Conservation (phyloP, 2,797 vertebrate genomes). For the Florisuga fusca region DNA sequence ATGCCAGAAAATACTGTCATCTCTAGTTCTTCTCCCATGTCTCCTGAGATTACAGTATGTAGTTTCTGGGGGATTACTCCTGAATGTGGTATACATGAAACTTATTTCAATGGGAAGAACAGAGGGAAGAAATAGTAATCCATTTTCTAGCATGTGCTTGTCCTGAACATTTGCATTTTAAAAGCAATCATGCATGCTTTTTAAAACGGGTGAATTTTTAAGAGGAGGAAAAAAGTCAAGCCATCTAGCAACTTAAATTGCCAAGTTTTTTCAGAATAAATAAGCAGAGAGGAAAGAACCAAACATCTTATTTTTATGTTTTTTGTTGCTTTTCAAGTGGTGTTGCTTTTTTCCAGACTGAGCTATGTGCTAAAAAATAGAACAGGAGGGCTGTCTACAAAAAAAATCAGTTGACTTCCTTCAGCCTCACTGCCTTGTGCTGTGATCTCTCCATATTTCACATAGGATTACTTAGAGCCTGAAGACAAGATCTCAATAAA, state of each 20-base stretch:
- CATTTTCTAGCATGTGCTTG: conserved; percentile 18
- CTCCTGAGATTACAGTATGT: conserved; percentile 13
- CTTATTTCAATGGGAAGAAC: conserved; percentile 29
- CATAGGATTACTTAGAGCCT: neutral
- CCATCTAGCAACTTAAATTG: conserved; percentile 44
- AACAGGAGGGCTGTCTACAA: neutral
- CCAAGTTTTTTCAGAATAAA: conserved; percentile 43
- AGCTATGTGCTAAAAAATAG: neutral
- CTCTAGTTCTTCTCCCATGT: neutral
- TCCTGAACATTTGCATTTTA: conserved; percentile 52
- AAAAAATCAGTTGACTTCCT: neutral
- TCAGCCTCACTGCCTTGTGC: neutral
- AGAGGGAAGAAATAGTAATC: neutral
- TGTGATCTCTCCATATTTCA: neutral
- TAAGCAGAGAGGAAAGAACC: neutral
- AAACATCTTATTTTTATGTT: neutral
- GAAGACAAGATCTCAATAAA: neutral
- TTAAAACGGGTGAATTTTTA: conserved; percentile 46
- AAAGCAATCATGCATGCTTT: conserved; percentile 50
- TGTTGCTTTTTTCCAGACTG: neutral
- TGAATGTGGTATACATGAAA: neutral
- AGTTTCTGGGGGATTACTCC: conserved; percentile 60
- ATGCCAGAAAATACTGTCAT: conserved; percentile 43
- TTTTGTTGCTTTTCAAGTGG: conserved; percentile 19
- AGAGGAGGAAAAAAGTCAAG: conserved; percentile 1